Conservation (phyloP, 2,888 invertebrate species). For the Rhyacophila evoluta region DNA sequence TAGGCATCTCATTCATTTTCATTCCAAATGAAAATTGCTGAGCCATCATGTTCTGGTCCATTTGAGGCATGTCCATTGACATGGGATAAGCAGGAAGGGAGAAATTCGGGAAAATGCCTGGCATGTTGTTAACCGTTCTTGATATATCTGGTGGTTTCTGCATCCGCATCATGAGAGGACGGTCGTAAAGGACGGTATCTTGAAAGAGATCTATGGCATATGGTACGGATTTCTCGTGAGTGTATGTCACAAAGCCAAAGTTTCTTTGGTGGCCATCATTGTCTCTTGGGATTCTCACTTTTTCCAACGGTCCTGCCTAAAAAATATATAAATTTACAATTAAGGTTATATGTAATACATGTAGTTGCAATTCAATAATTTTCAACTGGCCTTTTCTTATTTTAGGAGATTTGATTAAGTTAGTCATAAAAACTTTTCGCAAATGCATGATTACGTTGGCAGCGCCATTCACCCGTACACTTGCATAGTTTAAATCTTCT, state of each 20-base stretch:
- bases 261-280: conserved; percentile 77
- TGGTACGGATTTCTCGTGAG: conserved; percentile 79
- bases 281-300: conserved; percentile 81
- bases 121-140: not conserved
- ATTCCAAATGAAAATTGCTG: conserved; percentile 64
- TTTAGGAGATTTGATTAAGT: too few species aligned
- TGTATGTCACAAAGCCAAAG: conserved; percentile 84
- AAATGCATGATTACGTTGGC: too few species aligned
- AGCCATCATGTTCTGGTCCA: conserved; percentile 59
- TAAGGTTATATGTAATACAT: not conserved
- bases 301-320: conserved; percentile 84
- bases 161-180: conserved; percentile 66
- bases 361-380: not conserved
- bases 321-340: conserved; percentile 54
- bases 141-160: conserved; percentile 28
- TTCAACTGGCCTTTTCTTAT: not conserved
- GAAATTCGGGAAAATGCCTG: not conserved
- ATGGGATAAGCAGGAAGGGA: conserved; percentile 58
- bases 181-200: conserved; percentile 77
- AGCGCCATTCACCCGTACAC: too few species aligned
- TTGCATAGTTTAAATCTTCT: not conserved
- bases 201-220: conserved; percentile 82
- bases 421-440: not conserved
- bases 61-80: conserved; percentile 60
- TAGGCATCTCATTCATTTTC: conserved; percentile 26